phyloP scores from a whole-genome alignment of 2,888 invertebrate genomes.

The Eilema sororculum region DNA sequence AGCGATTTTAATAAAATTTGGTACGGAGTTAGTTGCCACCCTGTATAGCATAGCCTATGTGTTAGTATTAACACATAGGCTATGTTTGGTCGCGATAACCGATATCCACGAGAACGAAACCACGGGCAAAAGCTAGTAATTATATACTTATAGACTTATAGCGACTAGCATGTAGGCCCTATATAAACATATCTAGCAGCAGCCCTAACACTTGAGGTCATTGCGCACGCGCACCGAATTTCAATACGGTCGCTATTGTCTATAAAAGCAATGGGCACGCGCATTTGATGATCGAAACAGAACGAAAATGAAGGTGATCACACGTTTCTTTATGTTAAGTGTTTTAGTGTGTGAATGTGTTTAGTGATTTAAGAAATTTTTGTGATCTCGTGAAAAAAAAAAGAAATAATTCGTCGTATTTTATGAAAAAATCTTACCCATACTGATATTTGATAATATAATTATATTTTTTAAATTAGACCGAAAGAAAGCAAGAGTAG shows the following conservation, averaged over 20 bases:
- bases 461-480: not conserved
- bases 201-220: conserved; percentile 71
- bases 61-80: too few species aligned
- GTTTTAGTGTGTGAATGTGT: conserved; percentile 47
- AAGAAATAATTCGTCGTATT: not conserved
- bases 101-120: too few species aligned
- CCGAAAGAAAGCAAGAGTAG: too few species aligned
- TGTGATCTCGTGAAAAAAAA: not conserved
- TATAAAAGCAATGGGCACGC: conserved; percentile 75
- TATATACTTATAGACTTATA: too few species aligned
- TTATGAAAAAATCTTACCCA: too few species aligned
- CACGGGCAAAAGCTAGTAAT: too few species aligned
- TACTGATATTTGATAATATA: not conserved
- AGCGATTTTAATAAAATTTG: too few species aligned
- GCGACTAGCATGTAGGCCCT: not conserved
- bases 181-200: not conserved
- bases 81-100: too few species aligned
- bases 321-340: conserved; percentile 64
- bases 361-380: conserved; percentile 5
- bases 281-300: conserved; percentile 72
- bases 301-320: conserved; percentile 84
- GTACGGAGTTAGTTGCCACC: too few species aligned
- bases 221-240: conserved; percentile 69
- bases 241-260: conserved; percentile 74
- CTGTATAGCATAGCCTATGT: too few species aligned